Evolutionary conservation across 2,888 invertebrate species (phyloP), one percentile per base, ranked within the genome.

Genomic region (Lycophotia porphyrea): DNA sequence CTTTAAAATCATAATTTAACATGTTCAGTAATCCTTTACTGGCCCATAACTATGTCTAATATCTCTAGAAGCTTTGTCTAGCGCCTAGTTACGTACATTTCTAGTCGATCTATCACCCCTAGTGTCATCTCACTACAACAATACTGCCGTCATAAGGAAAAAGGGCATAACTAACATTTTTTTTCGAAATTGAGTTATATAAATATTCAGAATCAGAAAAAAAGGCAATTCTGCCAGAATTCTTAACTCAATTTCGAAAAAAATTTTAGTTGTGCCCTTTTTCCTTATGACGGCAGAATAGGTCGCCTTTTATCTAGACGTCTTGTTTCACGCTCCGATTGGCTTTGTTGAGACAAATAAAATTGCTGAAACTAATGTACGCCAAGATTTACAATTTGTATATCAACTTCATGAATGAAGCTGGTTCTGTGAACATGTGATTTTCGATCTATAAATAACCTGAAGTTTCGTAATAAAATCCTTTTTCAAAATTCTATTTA

Each of bases 31-130:
- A 71, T 36, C 36, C 3, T 21, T 42, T 18, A 5, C 3, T n/a
- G 2, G 27, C 21, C 9, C 31, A 18, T 8, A 44, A 44, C 13
- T 68, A 42, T n/a, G 13, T 18, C 2, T 31, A 18, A 42, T 67
- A 44, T n/a, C 15, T 36, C 36, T 4, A 31, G 42, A 36, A 39
- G n/a, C 36, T 31, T 31, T 34, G 5, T 18, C 27, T 2, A 24
- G 13, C 8, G 3, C 39, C 34, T 36, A 70, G 63, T 13, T 34
- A 76, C 77, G 75, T 76, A 44, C 11, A 15, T 15, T 58, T 67
- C n/a, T 36, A 39, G 36, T 31, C 36, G 31, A 55, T 36, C 18
- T 27, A 18, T 1, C 9, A 5, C 0, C 2, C 18, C 7, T 31
- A 18, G n/a, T 18, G 5, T 64, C 27, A 3, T 21, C 11, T 47